These are phyloP conservation scores for Peribatodes rhomboidaria DNA, from an alignment of 2,888 invertebrate species.

Conservation along the genomic window DNA sequence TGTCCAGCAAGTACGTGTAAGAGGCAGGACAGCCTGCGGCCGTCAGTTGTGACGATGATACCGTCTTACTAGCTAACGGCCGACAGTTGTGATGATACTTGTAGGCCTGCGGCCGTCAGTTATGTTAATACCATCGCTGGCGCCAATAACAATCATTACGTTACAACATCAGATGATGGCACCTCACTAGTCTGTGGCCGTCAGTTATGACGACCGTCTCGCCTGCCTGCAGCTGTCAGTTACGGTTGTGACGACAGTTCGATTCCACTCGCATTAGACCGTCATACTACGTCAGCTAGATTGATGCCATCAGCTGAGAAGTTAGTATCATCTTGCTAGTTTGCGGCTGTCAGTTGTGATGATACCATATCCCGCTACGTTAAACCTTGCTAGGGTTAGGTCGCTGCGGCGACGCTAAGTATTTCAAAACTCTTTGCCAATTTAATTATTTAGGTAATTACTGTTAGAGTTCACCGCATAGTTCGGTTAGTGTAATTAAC, in stretches of 20 bases:
- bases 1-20: constrained; percentile 98
- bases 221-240: background rate
- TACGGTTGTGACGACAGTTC: background rate
- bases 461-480: constrained; percentile 84
- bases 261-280: background rate
- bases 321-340: background rate
- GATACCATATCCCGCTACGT: constrained; percentile 92
- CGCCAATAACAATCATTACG: background rate
- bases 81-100: constrained; percentile 4
- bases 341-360: constrained; percentile 87
- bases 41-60: constrained; percentile 88
- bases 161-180: background rate
- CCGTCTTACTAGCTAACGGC: background rate
- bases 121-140: background rate
- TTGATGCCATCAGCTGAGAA: background rate
- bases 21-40: constrained; percentile 54
- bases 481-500: constrained; percentile 85
- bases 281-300: background rate
- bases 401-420: constrained; percentile 84
- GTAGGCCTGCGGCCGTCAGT: background rate
- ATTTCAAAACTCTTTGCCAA: constrained; percentile 87
- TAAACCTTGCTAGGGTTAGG: constrained; percentile 83
- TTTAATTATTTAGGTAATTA: constrained; percentile 86
- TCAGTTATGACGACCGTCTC: background rate
- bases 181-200: background rate